Conservation (phyloP, 2,797 vertebrate species). For the Poeciliopsis paucimaculata region DNA sequence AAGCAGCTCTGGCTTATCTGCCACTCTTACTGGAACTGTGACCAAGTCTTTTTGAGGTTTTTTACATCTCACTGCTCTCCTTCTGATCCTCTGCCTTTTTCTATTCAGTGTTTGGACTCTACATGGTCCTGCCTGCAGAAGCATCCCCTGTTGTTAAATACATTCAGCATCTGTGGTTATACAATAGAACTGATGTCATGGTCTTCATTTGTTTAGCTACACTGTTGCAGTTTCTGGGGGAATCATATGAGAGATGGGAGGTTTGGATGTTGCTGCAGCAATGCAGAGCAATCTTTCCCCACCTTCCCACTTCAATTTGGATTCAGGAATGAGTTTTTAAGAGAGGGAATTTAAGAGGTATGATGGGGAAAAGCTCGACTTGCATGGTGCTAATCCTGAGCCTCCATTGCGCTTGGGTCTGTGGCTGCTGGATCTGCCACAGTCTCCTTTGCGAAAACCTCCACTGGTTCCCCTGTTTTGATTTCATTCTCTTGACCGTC, state of each 20-base stretch:
- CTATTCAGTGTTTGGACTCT: conserved; percentile 26
- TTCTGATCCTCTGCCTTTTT: background rate
- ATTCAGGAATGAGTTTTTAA: conserved; percentile 43
- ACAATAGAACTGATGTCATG: conserved; percentile 39
- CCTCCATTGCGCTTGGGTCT: conserved; percentile 54
- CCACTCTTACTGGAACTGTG: background rate
- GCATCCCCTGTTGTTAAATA: conserved; percentile 41
- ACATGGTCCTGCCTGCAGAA: conserved; percentile 10
- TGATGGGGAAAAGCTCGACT: conserved; percentile 29
- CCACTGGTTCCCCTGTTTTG: conserved; percentile 40
- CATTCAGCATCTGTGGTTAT: conserved; percentile 70
- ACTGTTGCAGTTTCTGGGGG: conserved; percentile 16
- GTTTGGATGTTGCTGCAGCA: conserved; percentile 52
- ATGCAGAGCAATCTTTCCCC: conserved; percentile 18
- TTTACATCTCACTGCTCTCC: background rate
- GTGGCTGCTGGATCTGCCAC: conserved; percentile 34
- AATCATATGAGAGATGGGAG: conserved; percentile 15
- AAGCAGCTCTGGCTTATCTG: background rate
- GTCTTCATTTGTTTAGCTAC: conserved; percentile 31
- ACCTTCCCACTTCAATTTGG: conserved; percentile 10
- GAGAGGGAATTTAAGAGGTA: conserved; percentile 48
- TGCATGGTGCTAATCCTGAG: conserved; percentile 48
- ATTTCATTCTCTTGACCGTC: conserved; percentile 28
- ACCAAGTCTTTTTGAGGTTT: conserved; percentile 21
- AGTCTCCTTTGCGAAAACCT: conserved; percentile 47